Conservation (phyloP, 30 jellyfish, hydroid and myxozoan genomes). For the Hydractinia echinata region DNA sequence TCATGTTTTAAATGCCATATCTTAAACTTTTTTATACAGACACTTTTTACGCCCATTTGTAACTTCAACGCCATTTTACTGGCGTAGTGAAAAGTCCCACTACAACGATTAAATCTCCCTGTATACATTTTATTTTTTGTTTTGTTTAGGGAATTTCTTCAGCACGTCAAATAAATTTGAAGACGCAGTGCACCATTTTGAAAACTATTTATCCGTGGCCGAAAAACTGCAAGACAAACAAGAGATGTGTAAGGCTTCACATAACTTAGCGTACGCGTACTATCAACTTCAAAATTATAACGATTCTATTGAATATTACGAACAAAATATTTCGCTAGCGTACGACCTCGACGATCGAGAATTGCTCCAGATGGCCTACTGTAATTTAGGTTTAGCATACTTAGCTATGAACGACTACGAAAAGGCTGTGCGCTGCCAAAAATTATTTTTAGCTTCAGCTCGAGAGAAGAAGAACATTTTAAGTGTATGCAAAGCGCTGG, state of each 20-base stretch:
- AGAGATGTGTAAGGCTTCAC: slow-evolving; percentile 84
- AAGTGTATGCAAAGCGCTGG: slow-evolving; percentile 84
- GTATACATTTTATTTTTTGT: neutral
- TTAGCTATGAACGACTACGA: slow-evolving; percentile 58
- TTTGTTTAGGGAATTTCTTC: slow-evolving; percentile 61
- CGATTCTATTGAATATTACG: slow-evolving; percentile 71
- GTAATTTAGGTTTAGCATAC: slow-evolving; percentile 87
- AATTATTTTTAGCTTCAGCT: slow-evolving; percentile 63
- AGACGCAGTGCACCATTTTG: slow-evolving; percentile 60
- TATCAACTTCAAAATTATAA: slow-evolving; percentile 45
- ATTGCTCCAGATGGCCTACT: slow-evolving; percentile 51
- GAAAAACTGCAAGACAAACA: slow-evolving; percentile 43
- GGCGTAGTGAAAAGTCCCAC: no score
- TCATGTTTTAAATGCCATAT: no score
- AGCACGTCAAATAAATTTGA: slow-evolving; percentile 43
- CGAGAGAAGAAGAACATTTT: slow-evolving; percentile 71
- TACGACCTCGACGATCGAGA: slow-evolving; percentile 49
- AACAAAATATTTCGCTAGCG: slow-evolving; percentile 65
- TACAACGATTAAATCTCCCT: no score
- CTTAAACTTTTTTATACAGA: no score
- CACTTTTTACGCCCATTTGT: no score
- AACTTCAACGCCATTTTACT: no score
- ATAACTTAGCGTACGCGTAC: slow-evolving; percentile 68
- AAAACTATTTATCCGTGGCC: slow-evolving; percentile 59
- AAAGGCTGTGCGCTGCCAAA: slow-evolving; percentile 82